A percentile compares a stretch with the other conserved stretches of the same genome.
Evolutionary conservation across 2,113 vertebrate species (phyloP).

Genomic region (Cyanoramphus novaezelandiae): DNA sequence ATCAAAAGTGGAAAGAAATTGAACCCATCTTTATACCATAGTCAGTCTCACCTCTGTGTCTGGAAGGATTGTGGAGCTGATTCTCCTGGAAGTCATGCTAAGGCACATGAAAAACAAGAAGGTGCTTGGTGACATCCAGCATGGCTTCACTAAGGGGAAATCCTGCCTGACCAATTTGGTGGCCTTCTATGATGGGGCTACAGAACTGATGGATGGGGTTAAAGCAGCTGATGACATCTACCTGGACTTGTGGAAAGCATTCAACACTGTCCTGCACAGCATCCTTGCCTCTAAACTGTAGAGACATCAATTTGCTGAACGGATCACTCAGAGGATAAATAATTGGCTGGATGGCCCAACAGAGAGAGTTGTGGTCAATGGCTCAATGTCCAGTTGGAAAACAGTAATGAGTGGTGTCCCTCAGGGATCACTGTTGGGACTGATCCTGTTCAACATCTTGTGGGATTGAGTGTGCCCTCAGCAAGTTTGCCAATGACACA

Average conservation of each 20-base stretch:
- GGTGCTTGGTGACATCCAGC: background rate
- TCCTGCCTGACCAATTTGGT: background rate
- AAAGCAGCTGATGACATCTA: background rate
- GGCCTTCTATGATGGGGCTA: background rate
- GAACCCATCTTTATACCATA: background rate
- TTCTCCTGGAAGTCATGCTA: background rate
- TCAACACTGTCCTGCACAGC: no score
- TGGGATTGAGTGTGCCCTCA: background rate
- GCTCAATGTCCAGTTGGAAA: background rate
- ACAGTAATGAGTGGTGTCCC: background rate
- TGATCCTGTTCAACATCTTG: background rate
- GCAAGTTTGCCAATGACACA: background rate
- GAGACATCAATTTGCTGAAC: background rate
- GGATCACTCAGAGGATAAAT: background rate
- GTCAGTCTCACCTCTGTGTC: background rate
- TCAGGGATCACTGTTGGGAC: background rate
- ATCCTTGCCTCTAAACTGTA: background rate
- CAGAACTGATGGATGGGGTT: background rate
- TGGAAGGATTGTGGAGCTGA: background rate
- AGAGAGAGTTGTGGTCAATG: background rate
- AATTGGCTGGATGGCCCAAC: background rate
- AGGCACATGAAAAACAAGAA: background rate
- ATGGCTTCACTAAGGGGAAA: background rate
- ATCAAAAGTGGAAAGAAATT: background rate
- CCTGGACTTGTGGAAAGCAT: background rate